Base-by-base conservation (phyloP, 2,888 invertebrate species). In the Drosophila cracens region DNA sequence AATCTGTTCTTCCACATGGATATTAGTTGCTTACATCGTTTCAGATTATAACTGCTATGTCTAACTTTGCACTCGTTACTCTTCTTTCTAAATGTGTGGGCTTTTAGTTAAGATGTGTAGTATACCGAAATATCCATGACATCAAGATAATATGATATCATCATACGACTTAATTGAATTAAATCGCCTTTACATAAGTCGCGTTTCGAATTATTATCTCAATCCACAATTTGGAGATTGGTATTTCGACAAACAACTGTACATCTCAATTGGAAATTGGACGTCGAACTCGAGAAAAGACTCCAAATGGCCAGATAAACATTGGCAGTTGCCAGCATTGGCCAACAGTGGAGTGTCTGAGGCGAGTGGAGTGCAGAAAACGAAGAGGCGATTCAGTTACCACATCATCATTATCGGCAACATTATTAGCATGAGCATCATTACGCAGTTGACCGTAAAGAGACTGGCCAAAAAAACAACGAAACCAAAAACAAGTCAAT, bases 271-370 rank as follows among this genome's bases (percentile, higher is more conserved):
- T 79, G 81, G 71, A 66, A 81, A 81, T 82, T 81, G 77, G 77
- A 81, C 77, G 74, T 70, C 81, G 56, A 67, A 63, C 74, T 81
- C 71, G 84, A 85, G 81, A 85, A 81, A 67, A 73, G 77, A 67
- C 78, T 74, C 56, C 70, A 87, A 85, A 87, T 85, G 79, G 67
- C 69, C 82, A 86, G 78, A 79, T 83, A 79, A 88, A 86, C 76
- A 85, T 76, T 74, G 76, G 63, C 87, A 76, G 84, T 79, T 68
- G 70, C 51, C 73, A 62, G 64, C 71, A 61, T 66, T 75, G 79
- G 67, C 68, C 70, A 83, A 64, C 21, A 43, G 18, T 78, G 69
- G 60, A 74, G 68, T 64, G 58, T 7, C 54, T 27, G 27, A n/a
- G 36, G 18, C 27, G 11, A 36, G 54, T 11, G 53, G n/a, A 72